phyloP scores from a whole-genome alignment of 2,888 invertebrate genomes.

The Prostheceraeus crozeri region DNA sequence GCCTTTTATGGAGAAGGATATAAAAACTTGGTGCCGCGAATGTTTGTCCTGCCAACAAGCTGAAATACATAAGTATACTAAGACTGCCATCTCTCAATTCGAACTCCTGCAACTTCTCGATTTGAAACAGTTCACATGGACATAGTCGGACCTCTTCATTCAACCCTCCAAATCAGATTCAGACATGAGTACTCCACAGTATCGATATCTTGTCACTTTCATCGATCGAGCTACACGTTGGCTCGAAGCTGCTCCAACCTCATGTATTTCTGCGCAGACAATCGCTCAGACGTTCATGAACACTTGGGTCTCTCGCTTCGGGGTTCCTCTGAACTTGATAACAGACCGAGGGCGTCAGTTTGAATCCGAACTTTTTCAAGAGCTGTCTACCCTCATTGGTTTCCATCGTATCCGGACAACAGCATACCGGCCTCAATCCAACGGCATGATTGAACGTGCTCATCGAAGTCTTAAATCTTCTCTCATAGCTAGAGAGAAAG shows the following conservation, averaged over 20 bases:
- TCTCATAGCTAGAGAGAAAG: constrained; percentile 41
- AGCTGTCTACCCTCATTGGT: constrained; percentile 27
- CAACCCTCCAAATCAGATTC: too few species aligned
- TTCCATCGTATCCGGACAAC: constrained; percentile 23
- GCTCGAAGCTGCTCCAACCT: constrained; percentile 35
- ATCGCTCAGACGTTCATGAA: constrained; percentile 48
- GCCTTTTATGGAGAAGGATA: constrained; percentile 41
- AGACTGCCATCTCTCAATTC: constrained; percentile 32
- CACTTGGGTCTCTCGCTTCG: constrained; percentile 54
- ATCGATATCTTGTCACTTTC: constrained; percentile 44
- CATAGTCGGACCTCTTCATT: constrained; percentile 55
- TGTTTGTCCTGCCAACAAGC: constrained; percentile 48
- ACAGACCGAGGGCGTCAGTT: constrained; percentile 45
- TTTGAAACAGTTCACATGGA: constrained; percentile 57
- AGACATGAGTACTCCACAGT: not conserved
- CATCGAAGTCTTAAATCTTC: constrained; percentile 56
- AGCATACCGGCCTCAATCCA: constrained; percentile 44
- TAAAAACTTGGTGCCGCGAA: constrained; percentile 44
- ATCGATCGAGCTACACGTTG: constrained; percentile 45
- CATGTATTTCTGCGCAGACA: constrained; percentile 43
- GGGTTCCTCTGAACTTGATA: constrained; percentile 42
- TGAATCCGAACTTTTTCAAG: constrained; percentile 41
- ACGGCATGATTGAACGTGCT: constrained; percentile 55
- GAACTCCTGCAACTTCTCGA: constrained; percentile 41
- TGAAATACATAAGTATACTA: constrained; percentile 47